Evolutionary conservation across 2,797 vertebrate species (phyloP), one percentile per base, ranked within the genome.

Genomic region (Acanthis flammea): DNA sequence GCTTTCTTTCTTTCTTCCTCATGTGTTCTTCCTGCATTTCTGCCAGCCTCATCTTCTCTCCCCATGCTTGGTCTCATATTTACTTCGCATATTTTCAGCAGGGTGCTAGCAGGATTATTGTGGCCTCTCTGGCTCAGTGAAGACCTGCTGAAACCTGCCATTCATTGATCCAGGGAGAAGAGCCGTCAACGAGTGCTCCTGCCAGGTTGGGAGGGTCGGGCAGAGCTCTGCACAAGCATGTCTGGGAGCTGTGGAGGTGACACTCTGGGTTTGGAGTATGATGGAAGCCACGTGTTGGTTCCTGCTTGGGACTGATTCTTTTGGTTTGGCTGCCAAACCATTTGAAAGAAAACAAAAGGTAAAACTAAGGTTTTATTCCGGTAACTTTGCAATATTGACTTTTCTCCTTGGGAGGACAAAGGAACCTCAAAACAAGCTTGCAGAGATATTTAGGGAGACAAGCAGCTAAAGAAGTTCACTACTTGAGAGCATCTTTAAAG

Each of bases 141-240:
- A 92, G 81, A 90, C 78, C 76, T 96, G 95, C 76, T 78, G 85
- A 90, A 88, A 96, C 91, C 51, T 95, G 95, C 81, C 3, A 0
- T 79, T 75, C 2, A 1, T 82, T 72, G 45, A 81, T 87, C 28
- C 68, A 55, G 54, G 10, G 15, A 79, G 31, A 70, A 60, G n/a
- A 92, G 71, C 48, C 0, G 0, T 62, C 51, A 25, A n/a, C 57
- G 63, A 88, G 75, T 19, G 2, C 16, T 81, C 78, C 81, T 8
- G 31, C 37, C 4, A 28, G 66, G 57, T 24, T 88, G 77, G 90
- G 89, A 94, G 75, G 27, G 53, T 74, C 41, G 78, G 83, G 5
- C 41, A 48, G 73, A 53, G 51, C 51, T 78, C 66, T 87, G 76
- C 2, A 8, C 25, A 14, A 92, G 71, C 72, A 76, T 2, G 45